Evolutionary conservation across 1,140 invertebrate species (phyloP), one percentile per base, ranked within the genome.

Genomic region (Agraylea sexmaculata): DNA sequence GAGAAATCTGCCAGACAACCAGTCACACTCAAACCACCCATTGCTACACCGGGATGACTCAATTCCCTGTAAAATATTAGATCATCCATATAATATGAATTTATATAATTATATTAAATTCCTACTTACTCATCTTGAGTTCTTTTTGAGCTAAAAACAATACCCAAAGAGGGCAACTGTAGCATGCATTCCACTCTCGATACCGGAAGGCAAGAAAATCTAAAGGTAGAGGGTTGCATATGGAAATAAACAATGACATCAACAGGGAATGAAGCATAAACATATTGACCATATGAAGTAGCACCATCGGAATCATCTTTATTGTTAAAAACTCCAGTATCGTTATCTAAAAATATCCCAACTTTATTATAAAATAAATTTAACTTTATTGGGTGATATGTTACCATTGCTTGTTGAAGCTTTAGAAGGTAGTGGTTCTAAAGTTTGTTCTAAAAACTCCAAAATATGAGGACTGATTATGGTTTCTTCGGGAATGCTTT

Each of bases 161-260:
- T 82, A 58, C 95, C 90, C 25, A 99, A 72, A 13, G 90, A 92
- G 10, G 95, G 95, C 43, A 99, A 68, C 55, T 91, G 87, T 8
- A 99, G 69, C 71, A 98, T 81, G 59, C 95, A 99, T 62, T 97
- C 92, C 1, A 97, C 92, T 37, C 90, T 65, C 3, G 92, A 96
- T 1, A 92, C 83, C 4, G 93, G 94, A 46, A 96, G 70, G 68
- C 93, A 96, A 43, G 90, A 92, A 60, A 95, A 95, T 42, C 89
- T 73, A 56, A 96, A 93, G 2, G 88, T 89, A 10, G 91, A 94
- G 0, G 93, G 92, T 56, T 97, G 88, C 77, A 97, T 94, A 58
- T 93, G 87, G 65, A 98, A 92, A 61, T 96, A 95, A 5, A 99
- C 93, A 50, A 99, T 89, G 7, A 99, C 90, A 68, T 99, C 94